Evolutionary conservation across 2,888 invertebrate genomes (phyloP).

Genomic region (Epirrhoe alternata): DNA sequence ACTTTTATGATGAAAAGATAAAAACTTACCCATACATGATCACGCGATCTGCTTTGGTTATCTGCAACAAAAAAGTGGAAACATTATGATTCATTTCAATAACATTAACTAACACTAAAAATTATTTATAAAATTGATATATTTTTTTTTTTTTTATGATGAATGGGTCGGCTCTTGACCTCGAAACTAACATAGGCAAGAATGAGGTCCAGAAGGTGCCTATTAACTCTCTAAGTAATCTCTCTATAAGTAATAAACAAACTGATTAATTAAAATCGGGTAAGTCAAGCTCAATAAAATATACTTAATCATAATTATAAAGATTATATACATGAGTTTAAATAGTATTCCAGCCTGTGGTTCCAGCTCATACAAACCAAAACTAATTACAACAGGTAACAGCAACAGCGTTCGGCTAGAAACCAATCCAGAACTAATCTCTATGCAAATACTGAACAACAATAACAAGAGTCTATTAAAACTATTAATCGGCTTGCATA

Average conservation of each 20-base stretch:
- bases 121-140: background rate
- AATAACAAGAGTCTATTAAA: conserved; percentile 60
- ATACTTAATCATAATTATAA: too few relatives aligned
- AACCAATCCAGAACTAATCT: conserved; percentile 74
- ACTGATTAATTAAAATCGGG: too few relatives aligned
- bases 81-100: conserved; percentile 1
- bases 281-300: too few relatives aligned
- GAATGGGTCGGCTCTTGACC: too few relatives aligned
- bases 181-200: too few relatives aligned
- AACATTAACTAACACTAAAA: background rate
- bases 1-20: conserved; percentile 8
- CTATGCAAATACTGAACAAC: conserved; percentile 71
- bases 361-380: conserved; percentile 22
- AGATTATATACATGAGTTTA: background rate
- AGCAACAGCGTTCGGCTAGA: conserved; percentile 55
- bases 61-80: conserved; percentile 40
- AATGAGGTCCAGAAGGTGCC: too few relatives aligned
- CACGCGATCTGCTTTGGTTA: conserved; percentile 28
- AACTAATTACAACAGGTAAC: conserved; percentile 48
- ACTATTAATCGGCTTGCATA: conserved; percentile 45
- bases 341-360: conserved; percentile 10
- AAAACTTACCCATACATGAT: conserved; percentile 43
- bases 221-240: too few relatives aligned
- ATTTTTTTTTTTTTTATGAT: too few relatives aligned
- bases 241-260: too few relatives aligned